Base-by-base conservation (phyloP, 2,113 vertebrate species). In the Tychaedon coryphoeus region DNA sequence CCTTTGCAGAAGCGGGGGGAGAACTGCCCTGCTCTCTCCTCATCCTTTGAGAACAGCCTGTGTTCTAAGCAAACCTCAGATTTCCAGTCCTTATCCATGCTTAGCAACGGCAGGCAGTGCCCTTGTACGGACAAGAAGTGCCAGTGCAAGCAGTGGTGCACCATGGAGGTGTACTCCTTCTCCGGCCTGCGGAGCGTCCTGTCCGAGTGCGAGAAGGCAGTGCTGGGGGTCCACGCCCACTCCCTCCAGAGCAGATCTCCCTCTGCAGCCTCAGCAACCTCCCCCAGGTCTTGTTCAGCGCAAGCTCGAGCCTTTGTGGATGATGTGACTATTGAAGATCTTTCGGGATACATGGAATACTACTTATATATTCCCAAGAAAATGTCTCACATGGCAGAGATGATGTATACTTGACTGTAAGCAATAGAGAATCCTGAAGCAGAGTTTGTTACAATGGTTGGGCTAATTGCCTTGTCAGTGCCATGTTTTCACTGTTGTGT, bases 311-410 rank as follows among this genome's bases (percentile, higher is more conserved):
- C 97, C 88, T 99, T 98, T 80, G 98, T 99, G 12, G 98, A 99
- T 91, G 99, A 99, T n/a, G 99, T 99, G 96, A 99, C 99, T 72
- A 99, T 99, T 97, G 99, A 99, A 98, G 99, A 99, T 98, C 99
- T 99, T 47, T 99, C 99, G 2, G 99, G 99, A 73, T 99, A 99
- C 97, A 99, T 99, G 99, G 99, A 99, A 83, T 99, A 99, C 96
- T 99, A 99, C 95, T 97, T 99, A 7, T 99, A 98, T 98, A 98
- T 98, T 97, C 99, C 98, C 93, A 99, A 99, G 98, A 98, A 99
- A 95, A 99, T 98, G 98, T 98, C 98, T 11, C 99, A 98, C 91
- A 98, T 98, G 98, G 98, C 98, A 12, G 98, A 99, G 97, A 98
- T 99, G 98, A 98, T 98, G 98, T 98, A 99, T 83, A 99, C 98